phyloP scores from a whole-genome alignment of 2,797 vertebrate genomes.

The Nannoperca obscura region DNA sequence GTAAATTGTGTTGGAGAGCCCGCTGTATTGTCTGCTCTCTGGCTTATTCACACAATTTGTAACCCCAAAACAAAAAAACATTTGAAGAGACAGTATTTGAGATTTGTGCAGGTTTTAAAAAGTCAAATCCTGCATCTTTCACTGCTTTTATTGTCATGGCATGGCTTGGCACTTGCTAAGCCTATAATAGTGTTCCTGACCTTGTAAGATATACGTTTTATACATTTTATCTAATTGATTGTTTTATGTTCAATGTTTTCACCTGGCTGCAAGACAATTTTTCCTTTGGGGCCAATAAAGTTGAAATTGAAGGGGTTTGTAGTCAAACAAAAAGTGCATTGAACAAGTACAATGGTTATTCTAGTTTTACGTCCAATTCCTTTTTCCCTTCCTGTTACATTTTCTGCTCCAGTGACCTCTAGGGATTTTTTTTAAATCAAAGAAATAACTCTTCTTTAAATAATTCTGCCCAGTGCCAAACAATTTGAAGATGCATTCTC shows the following conservation, averaged over 20 bases:
- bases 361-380: background rate
- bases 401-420: background rate
- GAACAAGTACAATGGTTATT: background rate
- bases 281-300: background rate
- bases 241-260: background rate
- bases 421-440: conserved; percentile 10
- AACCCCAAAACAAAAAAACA: background rate
- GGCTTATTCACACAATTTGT: background rate
- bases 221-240: background rate
- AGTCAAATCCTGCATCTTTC: background rate
- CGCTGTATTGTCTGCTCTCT: background rate
- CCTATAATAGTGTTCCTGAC: background rate
- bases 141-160: background rate
- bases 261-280: too few species aligned
- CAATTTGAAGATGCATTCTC: conserved; percentile 38
- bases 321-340: background rate
- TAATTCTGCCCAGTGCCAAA: conserved; percentile 6
- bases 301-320: background rate
- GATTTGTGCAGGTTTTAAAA: background rate
- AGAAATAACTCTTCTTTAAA: conserved; percentile 26
- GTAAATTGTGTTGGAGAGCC: background rate
- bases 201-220: background rate
- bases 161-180: background rate
- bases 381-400: conserved; percentile 1
- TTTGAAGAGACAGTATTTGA: background rate